phyloP scores from a whole-genome alignment of 1,140 invertebrate genomes.

The Formica exsecta region DNA sequence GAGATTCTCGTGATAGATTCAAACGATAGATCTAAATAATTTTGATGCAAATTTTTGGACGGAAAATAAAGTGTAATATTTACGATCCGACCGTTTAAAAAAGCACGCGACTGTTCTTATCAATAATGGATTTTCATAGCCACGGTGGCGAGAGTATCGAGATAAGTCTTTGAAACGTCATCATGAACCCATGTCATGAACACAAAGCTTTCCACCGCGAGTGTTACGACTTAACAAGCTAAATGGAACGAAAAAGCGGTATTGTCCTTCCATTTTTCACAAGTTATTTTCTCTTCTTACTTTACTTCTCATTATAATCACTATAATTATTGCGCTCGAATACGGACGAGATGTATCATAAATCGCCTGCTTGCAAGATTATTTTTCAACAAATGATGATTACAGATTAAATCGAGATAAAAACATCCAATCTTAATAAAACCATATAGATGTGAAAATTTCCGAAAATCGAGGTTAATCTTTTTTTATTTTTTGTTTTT shows the following conservation, averaged over 20 bases:
- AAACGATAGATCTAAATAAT: background rate
- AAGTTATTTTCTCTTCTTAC: constrained; percentile 64
- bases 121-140: background rate
- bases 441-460: background rate
- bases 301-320: constrained; percentile 61
- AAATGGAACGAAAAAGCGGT: constrained; percentile 78
- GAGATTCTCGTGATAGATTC: background rate
- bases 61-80: background rate
- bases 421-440: background rate
- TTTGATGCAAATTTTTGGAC: background rate
- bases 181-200: background rate
- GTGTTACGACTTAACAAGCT: constrained; percentile 74
- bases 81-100: background rate
- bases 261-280: constrained; percentile 79
- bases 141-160: background rate
- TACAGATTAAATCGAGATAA: background rate
- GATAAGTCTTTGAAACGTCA: constrained; percentile 36
- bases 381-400: background rate
- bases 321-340: constrained; percentile 46
- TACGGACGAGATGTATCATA: constrained; percentile 41
- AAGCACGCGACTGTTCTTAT: constrained; percentile 3
- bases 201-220: constrained; percentile 70
- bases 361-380: constrained; percentile 1
- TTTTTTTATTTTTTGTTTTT: background rate
- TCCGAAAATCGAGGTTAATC: background rate